Base-by-base conservation (phyloP, 1,140 invertebrate genomes). In the Galleria mellonella region DNA sequence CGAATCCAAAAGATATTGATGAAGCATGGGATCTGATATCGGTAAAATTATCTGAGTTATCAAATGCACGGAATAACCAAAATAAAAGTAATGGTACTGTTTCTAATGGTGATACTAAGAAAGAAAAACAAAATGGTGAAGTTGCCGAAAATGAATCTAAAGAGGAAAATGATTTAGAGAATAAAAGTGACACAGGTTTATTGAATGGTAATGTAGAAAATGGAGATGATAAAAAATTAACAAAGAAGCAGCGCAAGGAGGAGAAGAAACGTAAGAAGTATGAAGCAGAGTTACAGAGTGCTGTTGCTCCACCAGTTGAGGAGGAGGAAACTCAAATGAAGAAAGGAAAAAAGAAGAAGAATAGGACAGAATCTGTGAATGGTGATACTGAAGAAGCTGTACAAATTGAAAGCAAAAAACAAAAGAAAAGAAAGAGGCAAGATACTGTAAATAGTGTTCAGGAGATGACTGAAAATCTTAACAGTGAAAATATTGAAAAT, bases 21-120 rank as follows among this genome's bases (percentile, higher is more conserved):
- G 87, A 87, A 47, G 89, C 92, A 8, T 94, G 92, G 92, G 70
- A 87, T 31, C 88, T 93, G 54, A 90, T 94, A 49, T 92, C 93
- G 62, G 88, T 86, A 38, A 89, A 92, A 54, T 87, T 91, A 37
- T 30, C 63, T 27, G 89, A 89, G 48, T 73, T 89, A 56, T 83
- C 88, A 30, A 89, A 87, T 69, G 43, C 52, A 15, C 68, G 69
- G 44, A 53, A 63, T 43, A 57, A 60, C 49, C 51, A 61, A 36
- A 61, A 60, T 52, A 51, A 55, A 51, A 55, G 60, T 27, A 37
- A 62, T 40, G 46, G 60, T 32, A 62, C 61, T 14, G 13, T 38
- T 38, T 13, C 6, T 8, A 44, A 32, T 46, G 57, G 55, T 36
- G 57, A 69, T 12, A 45, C 9, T 42, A 57, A 46, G 32, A 36